phyloP scores from a whole-genome alignment of 2,888 invertebrate genomes.

The Phengaris arion region DNA sequence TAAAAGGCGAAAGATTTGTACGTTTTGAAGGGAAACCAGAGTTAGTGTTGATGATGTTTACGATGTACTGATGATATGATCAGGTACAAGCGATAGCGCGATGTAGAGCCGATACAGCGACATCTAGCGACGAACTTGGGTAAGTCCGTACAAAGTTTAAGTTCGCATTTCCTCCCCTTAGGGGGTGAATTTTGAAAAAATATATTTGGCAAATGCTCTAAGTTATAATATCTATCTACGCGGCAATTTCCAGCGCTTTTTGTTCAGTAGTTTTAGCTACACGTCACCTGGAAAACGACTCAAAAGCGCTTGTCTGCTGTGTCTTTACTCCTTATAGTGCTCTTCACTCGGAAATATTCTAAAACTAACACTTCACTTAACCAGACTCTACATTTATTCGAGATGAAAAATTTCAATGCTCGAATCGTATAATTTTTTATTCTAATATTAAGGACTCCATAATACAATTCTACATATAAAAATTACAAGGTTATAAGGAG shows the following conservation, averaged over 20 bases:
- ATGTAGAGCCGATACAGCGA: neutral
- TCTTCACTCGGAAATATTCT: neutral
- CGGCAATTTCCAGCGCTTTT: neutral
- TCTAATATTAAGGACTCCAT: too few relatives aligned
- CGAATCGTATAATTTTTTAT: too few relatives aligned
- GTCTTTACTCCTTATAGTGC: neutral
- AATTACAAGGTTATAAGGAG: too few relatives aligned
- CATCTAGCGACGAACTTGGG: neutral
- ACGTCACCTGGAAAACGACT: neutral
- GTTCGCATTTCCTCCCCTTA: neutral
- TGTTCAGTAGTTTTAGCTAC: neutral
- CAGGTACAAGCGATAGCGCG: neutral
- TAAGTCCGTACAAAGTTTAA: neutral
- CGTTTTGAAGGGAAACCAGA: conserved; percentile 53
- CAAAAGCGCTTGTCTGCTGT: neutral
- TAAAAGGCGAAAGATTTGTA: conserved; percentile 89
- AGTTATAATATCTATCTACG: neutral
- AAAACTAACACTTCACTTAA: neutral
- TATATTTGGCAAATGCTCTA: neutral
- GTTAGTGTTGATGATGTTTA: neutral
- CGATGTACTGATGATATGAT: neutral
- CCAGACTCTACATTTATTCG: neutral
- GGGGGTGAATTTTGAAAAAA: neutral
- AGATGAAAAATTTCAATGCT: neutral
- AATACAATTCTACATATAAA: too few relatives aligned